Evolutionary conservation across 2,113 vertebrate genomes (phyloP), one percentile per base, ranked within the genome.

Genomic region (Larimichthys polyactis): DNA sequence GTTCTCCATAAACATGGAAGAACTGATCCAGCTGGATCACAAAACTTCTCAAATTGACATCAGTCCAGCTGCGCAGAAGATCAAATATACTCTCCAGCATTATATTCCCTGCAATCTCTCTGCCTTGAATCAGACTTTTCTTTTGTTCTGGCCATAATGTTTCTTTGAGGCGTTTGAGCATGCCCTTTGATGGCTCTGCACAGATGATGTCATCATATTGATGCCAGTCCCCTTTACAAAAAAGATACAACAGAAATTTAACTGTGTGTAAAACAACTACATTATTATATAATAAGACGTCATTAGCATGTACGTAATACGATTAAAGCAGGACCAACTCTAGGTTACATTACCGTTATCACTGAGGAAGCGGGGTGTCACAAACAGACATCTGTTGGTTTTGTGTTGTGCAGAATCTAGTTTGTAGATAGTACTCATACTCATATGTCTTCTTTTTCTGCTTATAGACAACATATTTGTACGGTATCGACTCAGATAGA

Each of bases 171-270:
- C 65, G 79, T 48, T 80, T 49, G 0, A 91, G 0, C 0, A 2
- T 0, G 0, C 0, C 0, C 3, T 91, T 19, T 0, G 92, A 20
- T 0, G 93, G 75, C 54, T 22, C 44, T 0, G 2, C 80, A 17
- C 96, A 98, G 11, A 98, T 93, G 0, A 98, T 97, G 65, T 99
- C 98, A 17, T 99, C 98, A 0, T 99, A 99, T 20, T 99, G 98
- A 86, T 99, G 98, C 98, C 98, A 99, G 29, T 95, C 94, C 0
- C 93, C 94, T 95, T 59, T 27, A 63, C 12, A 46, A 15, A 49
- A 46, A 63, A 58, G 3, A 54, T 48, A 40, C 2, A 79, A 59
- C 8, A 54, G 3, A 70, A 16, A 44, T 67, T 9, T 17, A 24
- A 62, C 11, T 62, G 16, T 22, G 27, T 15, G 14, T 17, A 57